Conservation (phyloP, 2,113 vertebrate genomes). For the Microcebus lehilahytsara region DNA sequence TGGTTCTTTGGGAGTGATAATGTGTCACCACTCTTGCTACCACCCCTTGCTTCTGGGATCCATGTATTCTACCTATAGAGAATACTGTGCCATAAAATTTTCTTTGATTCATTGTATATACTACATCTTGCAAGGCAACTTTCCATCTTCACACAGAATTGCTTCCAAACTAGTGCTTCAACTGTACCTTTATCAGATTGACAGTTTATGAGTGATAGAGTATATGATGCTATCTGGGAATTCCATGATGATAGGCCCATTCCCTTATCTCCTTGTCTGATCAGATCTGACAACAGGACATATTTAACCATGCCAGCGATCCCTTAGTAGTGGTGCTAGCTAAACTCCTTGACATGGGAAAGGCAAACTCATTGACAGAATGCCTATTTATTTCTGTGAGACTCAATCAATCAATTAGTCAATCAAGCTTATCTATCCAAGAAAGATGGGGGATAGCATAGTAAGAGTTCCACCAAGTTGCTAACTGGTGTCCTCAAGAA, state of each 20-base stretch:
- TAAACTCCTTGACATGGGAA: neutral
- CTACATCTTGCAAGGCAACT: no score
- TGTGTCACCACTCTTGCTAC: no score
- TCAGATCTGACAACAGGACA: neutral
- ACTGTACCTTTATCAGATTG: neutral
- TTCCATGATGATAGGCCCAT: neutral
- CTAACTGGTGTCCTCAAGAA: neutral
- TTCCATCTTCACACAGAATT: neutral
- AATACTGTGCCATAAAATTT: neutral
- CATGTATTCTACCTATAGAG: neutral
- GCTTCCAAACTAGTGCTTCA: neutral
- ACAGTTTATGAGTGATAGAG: neutral
- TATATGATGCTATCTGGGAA: neutral
- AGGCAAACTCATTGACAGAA: no score
- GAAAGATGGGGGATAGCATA: no score
- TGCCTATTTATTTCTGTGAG: neutral
- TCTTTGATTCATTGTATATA: neutral
- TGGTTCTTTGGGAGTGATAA: no score
- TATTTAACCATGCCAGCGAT: neutral
- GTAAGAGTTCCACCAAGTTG: neutral
- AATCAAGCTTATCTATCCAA: neutral
- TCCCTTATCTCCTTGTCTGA: neutral
- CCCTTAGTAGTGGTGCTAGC: no score
- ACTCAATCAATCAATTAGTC: neutral
- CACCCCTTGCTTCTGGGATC: neutral